Evolutionary conservation across 2,888 invertebrate genomes (phyloP), one percentile per base, ranked within the genome.

Genomic region (Acleris cristana): DNA sequence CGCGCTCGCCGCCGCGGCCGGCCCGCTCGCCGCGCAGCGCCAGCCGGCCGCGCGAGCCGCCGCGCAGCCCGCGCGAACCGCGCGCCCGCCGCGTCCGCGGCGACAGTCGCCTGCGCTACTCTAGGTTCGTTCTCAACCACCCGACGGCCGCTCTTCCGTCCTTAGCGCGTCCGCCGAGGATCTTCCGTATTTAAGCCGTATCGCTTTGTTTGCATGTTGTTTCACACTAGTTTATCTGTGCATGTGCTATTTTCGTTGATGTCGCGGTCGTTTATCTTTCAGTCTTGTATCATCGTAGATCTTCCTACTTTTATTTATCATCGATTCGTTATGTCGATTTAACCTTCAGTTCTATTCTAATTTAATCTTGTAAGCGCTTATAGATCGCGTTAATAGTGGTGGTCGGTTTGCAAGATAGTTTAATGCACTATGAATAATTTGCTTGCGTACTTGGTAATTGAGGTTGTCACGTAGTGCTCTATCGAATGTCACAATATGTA

Each of bases 31-130:
- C 70, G 54, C 73, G 69, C 81, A 82, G 53, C 53, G 19, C 8
- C 34, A 34, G 34, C 45, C 45, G 85, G 95, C 70, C 74, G 80
- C 85, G 59, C 75, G 76, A 69, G 80, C 75, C 80, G 83, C 74
- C 75, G 19, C 78, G 77, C 62, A 63, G 74, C 45, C 74, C 75
- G n/a, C 82, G 7, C 76, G 76, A 60, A 34, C 76, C 54, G 72
- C 64, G 14, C 76, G 76, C 65, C 63, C 75, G 54, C 72, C 80
- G 49, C 58, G 87, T 30, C 75, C 86, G n/a, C 40, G 40, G 21
- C 16, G 40, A 56, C 73, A 89, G 86, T 78, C 84, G 90, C 57
- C 79, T 86, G 44, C 83, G 90, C 63, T 91, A 89, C 74, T 87
- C 90, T 86, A 90, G 90, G 91, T 91, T 86, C 82, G 89, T 88